A percentile compares a stretch with the other conserved stretches of the same genome.
Evolutionary conservation across 2,888 invertebrate species (phyloP).

Genomic region (Caenorhabditis sinica): DNA sequence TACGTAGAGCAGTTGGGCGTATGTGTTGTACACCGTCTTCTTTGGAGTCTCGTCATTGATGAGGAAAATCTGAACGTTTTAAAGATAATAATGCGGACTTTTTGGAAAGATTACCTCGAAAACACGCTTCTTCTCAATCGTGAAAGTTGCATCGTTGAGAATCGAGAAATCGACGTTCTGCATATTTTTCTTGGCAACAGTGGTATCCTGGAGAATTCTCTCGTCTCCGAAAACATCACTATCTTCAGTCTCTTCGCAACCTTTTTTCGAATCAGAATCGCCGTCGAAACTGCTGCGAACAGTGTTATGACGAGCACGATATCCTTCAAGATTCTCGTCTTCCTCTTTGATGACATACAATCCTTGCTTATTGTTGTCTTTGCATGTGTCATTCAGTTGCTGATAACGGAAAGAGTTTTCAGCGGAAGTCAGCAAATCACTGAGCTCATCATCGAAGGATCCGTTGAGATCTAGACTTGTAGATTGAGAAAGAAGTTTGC

Average conservation of each 20-base stretch:
- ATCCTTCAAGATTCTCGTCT: slow-evolving; percentile 54
- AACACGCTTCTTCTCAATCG: slow-evolving; percentile 25
- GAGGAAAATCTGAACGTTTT: slow-evolving; percentile 68
- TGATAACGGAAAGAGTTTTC: slow-evolving; percentile 48
- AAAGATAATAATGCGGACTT: neutral
- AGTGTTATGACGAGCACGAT: slow-evolving; percentile 60
- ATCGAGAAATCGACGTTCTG: slow-evolving; percentile 25
- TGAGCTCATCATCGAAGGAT: slow-evolving; percentile 50
- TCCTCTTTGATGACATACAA: slow-evolving; percentile 50
- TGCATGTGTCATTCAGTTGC: neutral
- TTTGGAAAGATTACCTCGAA: slow-evolving; percentile 31
- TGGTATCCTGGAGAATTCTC: neutral
- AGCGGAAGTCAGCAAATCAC: slow-evolving; percentile 41
- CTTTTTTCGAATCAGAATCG: slow-evolving; percentile 35
- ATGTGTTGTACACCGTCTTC: slow-evolving; percentile 68
- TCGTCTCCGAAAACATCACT: slow-evolving; percentile 40
- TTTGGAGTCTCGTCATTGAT: slow-evolving; percentile 77
- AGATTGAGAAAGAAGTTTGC: slow-evolving; percentile 55
- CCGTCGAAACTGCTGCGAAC: slow-evolving; percentile 49
- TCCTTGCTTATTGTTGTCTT: neutral
- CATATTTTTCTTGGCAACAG: neutral
- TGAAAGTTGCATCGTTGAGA: neutral
- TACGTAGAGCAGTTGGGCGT: slow-evolving; percentile 61
- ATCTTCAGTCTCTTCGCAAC: slow-evolving; percentile 14
- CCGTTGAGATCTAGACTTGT: slow-evolving; percentile 53